Evolutionary conservation across 1,140 invertebrate genomes (phyloP).

Genomic region (Charaxes varanes): DNA sequence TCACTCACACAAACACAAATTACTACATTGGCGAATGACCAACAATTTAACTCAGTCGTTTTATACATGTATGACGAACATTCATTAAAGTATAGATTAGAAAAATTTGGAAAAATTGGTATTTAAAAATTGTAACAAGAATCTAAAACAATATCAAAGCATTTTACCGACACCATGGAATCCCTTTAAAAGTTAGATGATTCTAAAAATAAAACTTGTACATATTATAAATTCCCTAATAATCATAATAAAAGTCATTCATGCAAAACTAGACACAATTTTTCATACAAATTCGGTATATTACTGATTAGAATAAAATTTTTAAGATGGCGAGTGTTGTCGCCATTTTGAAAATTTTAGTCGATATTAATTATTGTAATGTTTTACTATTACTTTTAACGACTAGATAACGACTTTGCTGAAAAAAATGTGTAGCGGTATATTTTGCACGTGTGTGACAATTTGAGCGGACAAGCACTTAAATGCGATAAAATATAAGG

Average conservation of each 20-base stretch:
- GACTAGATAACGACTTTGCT: too few relatives aligned
- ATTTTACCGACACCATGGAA: conserved; percentile 14
- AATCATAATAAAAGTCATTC: conserved; percentile 4
- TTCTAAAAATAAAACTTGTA: too few relatives aligned
- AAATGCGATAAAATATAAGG: conserved; percentile 43
- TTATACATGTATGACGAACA: conserved; percentile 2
- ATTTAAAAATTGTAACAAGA: background rate
- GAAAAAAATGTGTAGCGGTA: conserved; percentile 28
- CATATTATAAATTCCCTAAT: too few relatives aligned
- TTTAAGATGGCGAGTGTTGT: conserved; percentile 15
- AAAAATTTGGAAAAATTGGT: background rate
- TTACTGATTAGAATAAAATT: conserved; percentile 1
- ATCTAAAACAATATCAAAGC: conserved; percentile 3
- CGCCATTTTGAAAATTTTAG: conserved; percentile 27
- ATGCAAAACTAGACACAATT: conserved; percentile 22
- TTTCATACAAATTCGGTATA: conserved; percentile 11
- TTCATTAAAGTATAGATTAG: background rate
- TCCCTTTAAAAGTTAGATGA: conserved; percentile 7
- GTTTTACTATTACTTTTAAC: background rate
- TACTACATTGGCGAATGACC: conserved; percentile 43
- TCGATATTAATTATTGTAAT: background rate
- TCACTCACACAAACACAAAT: conserved; percentile 58
- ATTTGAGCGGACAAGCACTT: conserved; percentile 60
- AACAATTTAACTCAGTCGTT: conserved; percentile 30
- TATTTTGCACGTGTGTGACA: conserved; percentile 51